Evolutionary conservation across 2,797 vertebrate genomes (phyloP).

Genomic region (Lates japonicus): DNA sequence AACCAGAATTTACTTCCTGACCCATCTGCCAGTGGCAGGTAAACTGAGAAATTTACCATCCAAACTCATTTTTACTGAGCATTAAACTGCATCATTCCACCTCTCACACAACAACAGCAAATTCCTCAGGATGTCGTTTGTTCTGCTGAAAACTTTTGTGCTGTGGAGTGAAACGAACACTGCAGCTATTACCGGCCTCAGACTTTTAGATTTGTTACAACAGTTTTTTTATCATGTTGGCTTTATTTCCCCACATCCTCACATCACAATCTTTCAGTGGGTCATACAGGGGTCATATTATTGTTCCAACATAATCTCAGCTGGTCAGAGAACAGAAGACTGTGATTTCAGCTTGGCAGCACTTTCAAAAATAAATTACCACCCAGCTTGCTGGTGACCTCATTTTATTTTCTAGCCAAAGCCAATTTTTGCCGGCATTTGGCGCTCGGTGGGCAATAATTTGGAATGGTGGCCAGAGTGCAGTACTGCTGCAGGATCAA

Average conservation of each 20-base stretch:
- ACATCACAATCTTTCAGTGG: background rate
- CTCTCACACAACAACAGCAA: background rate
- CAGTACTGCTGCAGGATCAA: constrained; percentile 55
- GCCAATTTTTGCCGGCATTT: constrained; percentile 51
- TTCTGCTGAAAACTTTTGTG: constrained; percentile 10
- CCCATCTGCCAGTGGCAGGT: constrained; percentile 49
- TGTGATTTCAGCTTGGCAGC: constrained; percentile 50
- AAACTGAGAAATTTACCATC: constrained; percentile 28
- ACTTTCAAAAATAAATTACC: constrained; percentile 51
- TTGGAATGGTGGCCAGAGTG: constrained; percentile 43
- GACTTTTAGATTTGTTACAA: background rate
- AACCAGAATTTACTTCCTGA: constrained; percentile 33
- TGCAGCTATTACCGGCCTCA: constrained; percentile 3
- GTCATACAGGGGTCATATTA: constrained; percentile 11
- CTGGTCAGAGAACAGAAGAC: constrained; percentile 35
- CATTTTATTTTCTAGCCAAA: constrained; percentile 53
- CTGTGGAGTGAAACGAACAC: background rate
- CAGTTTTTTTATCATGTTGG: background rate
- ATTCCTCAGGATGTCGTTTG: background rate
- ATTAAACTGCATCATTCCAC: constrained; percentile 14
- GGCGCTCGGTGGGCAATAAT: constrained; percentile 35
- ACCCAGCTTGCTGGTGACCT: constrained; percentile 48
- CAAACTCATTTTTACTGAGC: constrained; percentile 28
- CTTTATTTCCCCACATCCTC: background rate
- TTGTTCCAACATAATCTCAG: constrained; percentile 27